Evolutionary conservation across 1,140 invertebrate genomes (phyloP), one percentile per base, ranked within the genome.

Genomic region (Condylostylus longicornis): DNA sequence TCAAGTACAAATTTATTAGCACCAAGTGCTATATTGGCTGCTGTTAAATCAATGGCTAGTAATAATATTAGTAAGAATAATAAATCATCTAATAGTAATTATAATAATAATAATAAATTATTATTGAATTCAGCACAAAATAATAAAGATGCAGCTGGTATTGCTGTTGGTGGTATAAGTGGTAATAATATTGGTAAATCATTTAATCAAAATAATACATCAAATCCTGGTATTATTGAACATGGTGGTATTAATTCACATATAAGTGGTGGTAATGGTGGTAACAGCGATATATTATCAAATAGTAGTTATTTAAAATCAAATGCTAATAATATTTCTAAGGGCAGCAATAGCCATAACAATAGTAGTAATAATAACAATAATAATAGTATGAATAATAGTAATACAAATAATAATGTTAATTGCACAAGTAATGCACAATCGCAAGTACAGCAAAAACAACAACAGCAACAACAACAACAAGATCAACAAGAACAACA

Each of bases 21-120:
- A 20, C 33, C 33, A 21, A 34, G 33, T 22, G 18, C 33, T 19
- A 34, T 34, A n/a, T 17, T 34, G 18, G 33, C 33, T n/a, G 33
- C 33, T 34, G 33, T 34, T 12, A 20, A 22, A 34, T 34, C 33
- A 15, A 20, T 34, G 33, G n/a, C n/a, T 4, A 15, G 30, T 3
- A 32, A 15, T 32, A 32, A 18, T n/a, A 25, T 8, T 25, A 25
- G 23, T n/a, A 25, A 25, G 7, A 25, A 7, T 25, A 25, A n/a
- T 25, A 25, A n/a, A 7, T 8, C 7, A 8, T 8, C 7, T 25
- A 25, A n/a, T n/a, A 25, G n/a, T 7, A 25, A 7, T n/a, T 7
- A 25, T n/a, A n/a, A n/a, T n/a, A n/a, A n/a, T n/a, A n/a, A n/a
- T n/a, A n/a, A n/a, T n/a, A n/a, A n/a, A n/a, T n/a, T n/a, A 27